Percentiles rank a stretch among this genome's conserved stretches.
phyloP scores from a whole-genome alignment of 2,888 invertebrate species.

The Peribatodes rhomboidaria region DNA sequence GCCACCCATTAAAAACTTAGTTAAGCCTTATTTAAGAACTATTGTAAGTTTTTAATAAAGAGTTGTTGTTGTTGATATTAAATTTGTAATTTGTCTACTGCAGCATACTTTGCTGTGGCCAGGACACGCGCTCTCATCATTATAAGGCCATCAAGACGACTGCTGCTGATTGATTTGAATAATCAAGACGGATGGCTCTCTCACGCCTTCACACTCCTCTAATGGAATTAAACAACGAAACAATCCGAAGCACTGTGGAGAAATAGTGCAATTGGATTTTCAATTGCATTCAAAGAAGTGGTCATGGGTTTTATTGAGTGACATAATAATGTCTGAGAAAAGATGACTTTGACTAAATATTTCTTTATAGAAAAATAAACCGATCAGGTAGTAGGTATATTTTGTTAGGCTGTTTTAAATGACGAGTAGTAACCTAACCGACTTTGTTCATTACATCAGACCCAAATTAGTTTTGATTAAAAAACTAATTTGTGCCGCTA shows the following conservation, averaged over 20 bases:
- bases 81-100: background rate
- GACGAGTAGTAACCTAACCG: too few species aligned
- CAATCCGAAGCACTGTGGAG: slow-evolving; percentile 22
- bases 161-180: slow-evolving; percentile 64
- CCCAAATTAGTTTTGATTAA: too few species aligned
- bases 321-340: slow-evolving; percentile 1
- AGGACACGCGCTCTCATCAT: slow-evolving; percentile 52
- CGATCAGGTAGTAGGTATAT: too few species aligned
- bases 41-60: too few species aligned
- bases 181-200: slow-evolving; percentile 61
- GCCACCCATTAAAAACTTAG: too few species aligned
- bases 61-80: too few species aligned
- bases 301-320: slow-evolving; percentile 6
- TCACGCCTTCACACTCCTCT: slow-evolving; percentile 18
- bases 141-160: slow-evolving; percentile 60
- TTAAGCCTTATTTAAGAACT: too few species aligned
- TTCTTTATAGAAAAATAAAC: too few species aligned
- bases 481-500: too few species aligned
- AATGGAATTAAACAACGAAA: slow-evolving; percentile 8
- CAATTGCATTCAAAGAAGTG: slow-evolving; percentile 18
- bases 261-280: slow-evolving; percentile 16
- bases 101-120: slow-evolving; percentile 3
- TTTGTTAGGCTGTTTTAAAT: too few species aligned
- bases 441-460: too few species aligned
- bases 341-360: background rate